Conservation (phyloP, 2,797 vertebrate genomes). For the Australoheros facetus region DNA sequence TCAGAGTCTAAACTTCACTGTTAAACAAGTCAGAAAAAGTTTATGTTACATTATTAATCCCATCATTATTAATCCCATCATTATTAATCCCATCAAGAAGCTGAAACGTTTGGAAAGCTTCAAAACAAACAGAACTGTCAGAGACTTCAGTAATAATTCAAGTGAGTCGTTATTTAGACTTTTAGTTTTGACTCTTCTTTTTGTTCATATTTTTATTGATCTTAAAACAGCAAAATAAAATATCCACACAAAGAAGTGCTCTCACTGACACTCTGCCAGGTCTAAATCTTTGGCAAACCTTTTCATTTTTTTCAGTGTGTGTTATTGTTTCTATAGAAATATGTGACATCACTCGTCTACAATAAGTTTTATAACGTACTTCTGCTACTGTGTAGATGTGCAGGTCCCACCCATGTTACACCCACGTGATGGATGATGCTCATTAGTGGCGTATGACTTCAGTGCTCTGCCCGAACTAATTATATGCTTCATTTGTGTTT, state of each 20-base stretch:
- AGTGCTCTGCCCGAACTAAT: neutral
- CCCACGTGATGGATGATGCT: neutral
- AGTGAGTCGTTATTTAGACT: neutral
- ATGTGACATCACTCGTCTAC: neutral
- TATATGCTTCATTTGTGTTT: neutral
- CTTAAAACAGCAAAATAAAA: no score
- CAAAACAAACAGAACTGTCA: neutral
- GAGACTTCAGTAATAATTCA: neutral
- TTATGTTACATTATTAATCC: neutral
- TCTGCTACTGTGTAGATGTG: neutral
- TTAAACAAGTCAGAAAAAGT: no score
- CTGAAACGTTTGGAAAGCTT: neutral
- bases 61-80: neutral
- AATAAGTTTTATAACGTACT: neutral
- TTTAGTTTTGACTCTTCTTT: no score
- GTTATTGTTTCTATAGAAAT: neutral
- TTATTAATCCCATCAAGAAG: neutral
- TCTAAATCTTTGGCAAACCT: neutral
- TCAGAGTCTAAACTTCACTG: neutral
- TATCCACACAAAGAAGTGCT: no score
- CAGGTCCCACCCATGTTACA: neutral
- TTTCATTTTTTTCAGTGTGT: neutral
- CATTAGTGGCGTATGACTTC: neutral
- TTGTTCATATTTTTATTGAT: no score
- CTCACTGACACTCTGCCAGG: no score